phyloP scores from a whole-genome alignment of 2,797 vertebrate genomes.

The Enteromius afrohamiltoni region DNA sequence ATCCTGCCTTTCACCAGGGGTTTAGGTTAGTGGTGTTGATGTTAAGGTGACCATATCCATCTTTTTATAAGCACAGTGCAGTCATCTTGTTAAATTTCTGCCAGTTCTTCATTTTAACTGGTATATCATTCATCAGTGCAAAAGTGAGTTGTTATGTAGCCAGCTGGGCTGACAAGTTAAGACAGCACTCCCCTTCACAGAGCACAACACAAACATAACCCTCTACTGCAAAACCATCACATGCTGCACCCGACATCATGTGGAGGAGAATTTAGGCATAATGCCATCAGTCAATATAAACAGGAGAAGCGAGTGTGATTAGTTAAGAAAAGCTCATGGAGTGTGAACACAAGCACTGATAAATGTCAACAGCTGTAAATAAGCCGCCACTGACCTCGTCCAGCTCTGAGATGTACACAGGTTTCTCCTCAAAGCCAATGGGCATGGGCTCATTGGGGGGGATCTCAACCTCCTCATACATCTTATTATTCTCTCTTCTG shows the following conservation, averaged over 20 bases:
- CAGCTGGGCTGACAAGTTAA: neutral
- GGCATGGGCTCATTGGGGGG: slow-evolving; percentile 91
- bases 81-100: neutral
- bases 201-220: neutral
- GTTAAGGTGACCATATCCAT: neutral
- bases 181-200: neutral
- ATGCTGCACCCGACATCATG: neutral
- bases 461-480: slow-evolving; percentile 95
- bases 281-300: slow-evolving; percentile 8
- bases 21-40: neutral
- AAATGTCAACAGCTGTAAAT: slow-evolving; percentile 16
- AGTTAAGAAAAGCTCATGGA: slow-evolving; percentile 9
- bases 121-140: neutral
- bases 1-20: neutral
- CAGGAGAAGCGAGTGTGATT: neutral
- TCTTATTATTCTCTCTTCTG: slow-evolving; percentile 90
- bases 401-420: slow-evolving; percentile 89
- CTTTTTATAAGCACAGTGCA: neutral
- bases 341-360: slow-evolving; percentile 1
- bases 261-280: slow-evolving; percentile 1
- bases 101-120: neutral
- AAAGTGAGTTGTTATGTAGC: neutral
- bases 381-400: slow-evolving; percentile 85
- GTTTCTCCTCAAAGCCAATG: slow-evolving; percentile 90
- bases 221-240: neutral